Base-by-base conservation (phyloP, 2,888 invertebrate genomes). In the Aporophyla nigra region DNA sequence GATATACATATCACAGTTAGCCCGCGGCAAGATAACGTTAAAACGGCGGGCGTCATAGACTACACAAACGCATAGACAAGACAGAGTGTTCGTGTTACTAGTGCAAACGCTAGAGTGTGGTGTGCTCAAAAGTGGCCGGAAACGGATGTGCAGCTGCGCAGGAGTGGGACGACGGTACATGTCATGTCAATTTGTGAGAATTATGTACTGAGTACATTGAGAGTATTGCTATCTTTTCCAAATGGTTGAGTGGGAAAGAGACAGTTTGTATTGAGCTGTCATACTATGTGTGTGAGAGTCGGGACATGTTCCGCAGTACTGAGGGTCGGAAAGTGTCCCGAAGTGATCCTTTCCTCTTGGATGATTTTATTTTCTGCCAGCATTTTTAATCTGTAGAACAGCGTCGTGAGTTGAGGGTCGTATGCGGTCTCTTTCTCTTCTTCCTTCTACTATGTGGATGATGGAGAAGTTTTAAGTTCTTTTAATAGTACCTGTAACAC, bases 21-120 rank as follows among this genome's bases (percentile, higher is more conserved):
- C 98, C 82, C 98, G 98, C 88, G 99, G 99, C 27, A 99, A 99
- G 96, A 98, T 98, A 91, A 98, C 98, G 40, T 98, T 99, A 88
- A 98, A 99, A 92, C 97, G 99, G 87, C 97, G 99, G 88, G 98
- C 99, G 24, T 98, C 98, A 63, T 98, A 97, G 93, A 85, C 85
- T 74, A 70, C 65, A 74, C 54, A 40, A 68, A 67, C 74, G 24
- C 62, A 63, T 63, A 78, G 75, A 78, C 56, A 81, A 72, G 69
- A 74, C 62, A 79, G 46, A 74, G 76, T 85, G 84, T 79, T 71
- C 59, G 65, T 86, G 81, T 86, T 78, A 71, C 51, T 69, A 79
- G 88, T 82, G 76, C 65, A 49, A 85, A 69, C 85, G 82, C 87
- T 88, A 87, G 88, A 72, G 75, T 85, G 80, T 87, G 87, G 78